phyloP scores from a whole-genome alignment of 2,797 vertebrate species.

The Chelon labrosus region DNA sequence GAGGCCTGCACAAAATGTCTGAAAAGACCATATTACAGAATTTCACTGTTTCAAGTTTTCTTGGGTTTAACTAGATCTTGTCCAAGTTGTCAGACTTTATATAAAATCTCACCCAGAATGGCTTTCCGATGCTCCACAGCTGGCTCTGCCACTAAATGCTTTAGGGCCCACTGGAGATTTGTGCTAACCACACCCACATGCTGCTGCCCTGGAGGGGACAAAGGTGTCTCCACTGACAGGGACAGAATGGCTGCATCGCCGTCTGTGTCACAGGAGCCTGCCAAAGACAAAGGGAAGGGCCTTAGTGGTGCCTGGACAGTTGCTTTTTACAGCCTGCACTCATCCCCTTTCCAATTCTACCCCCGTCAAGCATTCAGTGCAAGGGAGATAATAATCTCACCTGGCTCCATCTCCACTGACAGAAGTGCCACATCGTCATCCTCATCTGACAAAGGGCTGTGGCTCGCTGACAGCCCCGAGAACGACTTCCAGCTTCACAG shows the following conservation, averaged over 20 bases:
- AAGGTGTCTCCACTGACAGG: conserved; percentile 84
- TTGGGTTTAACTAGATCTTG: conserved; percentile 5
- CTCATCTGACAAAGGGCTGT: conserved; percentile 90
- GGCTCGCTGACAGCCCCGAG: conserved; percentile 73
- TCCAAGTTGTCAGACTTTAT: background rate
- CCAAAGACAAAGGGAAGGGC: conserved; percentile 51
- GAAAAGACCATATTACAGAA: conserved; percentile 2
- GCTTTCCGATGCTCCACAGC: conserved; percentile 89
- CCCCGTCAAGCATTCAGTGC: conserved; percentile 22
- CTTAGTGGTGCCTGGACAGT: conserved; percentile 45
- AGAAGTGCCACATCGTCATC: conserved; percentile 96
- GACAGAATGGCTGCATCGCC: conserved; percentile 91
- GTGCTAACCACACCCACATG: conserved; percentile 88
- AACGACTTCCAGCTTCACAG: conserved; percentile 77
- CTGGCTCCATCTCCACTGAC: conserved; percentile 92
- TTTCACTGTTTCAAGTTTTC: conserved; percentile 3
- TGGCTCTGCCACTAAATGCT: conserved; percentile 90
- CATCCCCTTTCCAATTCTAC: conserved; percentile 31
- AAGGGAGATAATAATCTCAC: conserved; percentile 79
- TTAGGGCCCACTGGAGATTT: conserved; percentile 90
- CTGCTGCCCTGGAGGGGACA: conserved; percentile 69
- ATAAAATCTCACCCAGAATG: conserved; percentile 88
- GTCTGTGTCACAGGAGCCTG: conserved; percentile 86
- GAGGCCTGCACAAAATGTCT: conserved; percentile 11
- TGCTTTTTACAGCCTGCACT: conserved; percentile 41